A percentile compares a stretch with the other conserved stretches of the same genome.
Evolutionary conservation across 2,888 invertebrate species (phyloP).

Genomic region (Eupithecia inturbata): DNA sequence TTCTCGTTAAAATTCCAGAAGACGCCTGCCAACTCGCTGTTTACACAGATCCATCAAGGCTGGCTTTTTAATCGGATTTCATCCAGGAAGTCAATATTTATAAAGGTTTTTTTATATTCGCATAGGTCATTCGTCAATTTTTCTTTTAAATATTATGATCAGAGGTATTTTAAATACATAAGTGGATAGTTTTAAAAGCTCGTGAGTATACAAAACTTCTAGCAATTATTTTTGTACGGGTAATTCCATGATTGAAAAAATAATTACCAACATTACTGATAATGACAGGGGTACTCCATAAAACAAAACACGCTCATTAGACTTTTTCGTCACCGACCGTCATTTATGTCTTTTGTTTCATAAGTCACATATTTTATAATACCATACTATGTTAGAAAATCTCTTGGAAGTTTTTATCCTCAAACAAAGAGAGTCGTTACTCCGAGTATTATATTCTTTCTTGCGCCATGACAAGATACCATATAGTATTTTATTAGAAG

Average conservation of each 20-base stretch:
- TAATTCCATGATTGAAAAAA: neutral
- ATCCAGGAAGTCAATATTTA: constrained; percentile 49
- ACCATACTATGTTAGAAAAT: no score
- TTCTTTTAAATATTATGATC: constrained; percentile 9
- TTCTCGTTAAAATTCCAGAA: constrained; percentile 66
- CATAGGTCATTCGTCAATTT: neutral
- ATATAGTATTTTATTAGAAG: constrained; percentile 8
- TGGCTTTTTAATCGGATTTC: constrained; percentile 53
- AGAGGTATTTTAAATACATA: neutral
- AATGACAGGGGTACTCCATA: neutral
- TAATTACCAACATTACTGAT: no score
- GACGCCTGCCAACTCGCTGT: constrained; percentile 64
- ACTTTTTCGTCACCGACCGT: neutral
- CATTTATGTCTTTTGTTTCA: neutral
- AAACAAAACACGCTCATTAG: neutral
- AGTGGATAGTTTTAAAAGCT: neutral
- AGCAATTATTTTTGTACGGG: neutral
- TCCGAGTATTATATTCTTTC: neutral
- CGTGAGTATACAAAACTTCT: neutral
- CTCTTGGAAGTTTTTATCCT: neutral
- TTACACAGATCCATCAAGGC: constrained; percentile 57
- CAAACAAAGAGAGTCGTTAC: neutral
- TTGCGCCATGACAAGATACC: neutral
- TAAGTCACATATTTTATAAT: no score
- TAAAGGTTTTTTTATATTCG: neutral